These are phyloP conservation scores for Drosophila phalerata DNA, from an alignment of 2,888 invertebrate genomes.

Conservation along the genomic window DNA sequence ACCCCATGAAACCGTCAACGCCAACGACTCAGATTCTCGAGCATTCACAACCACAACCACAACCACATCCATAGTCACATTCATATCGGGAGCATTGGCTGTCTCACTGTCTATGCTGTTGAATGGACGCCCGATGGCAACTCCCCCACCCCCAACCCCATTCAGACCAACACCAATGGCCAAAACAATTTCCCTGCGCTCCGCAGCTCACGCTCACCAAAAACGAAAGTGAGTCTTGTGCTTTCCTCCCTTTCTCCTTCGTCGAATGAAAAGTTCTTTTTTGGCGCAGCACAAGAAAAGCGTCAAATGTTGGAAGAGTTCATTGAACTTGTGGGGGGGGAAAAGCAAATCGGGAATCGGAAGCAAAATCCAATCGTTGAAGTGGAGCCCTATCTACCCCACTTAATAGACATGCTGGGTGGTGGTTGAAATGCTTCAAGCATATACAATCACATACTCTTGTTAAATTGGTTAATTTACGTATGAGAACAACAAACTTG, in stretches of 20 bases:
- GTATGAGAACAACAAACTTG: constrained; percentile 24
- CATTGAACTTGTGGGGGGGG: constrained; percentile 58
- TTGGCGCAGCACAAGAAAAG: constrained; percentile 64
- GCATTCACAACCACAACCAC: constrained; percentile 14
- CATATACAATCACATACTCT: constrained; percentile 4
- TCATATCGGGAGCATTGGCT: constrained; percentile 40
- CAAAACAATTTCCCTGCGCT: constrained; percentile 39
- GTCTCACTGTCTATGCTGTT: constrained; percentile 55
- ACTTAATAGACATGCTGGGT: constrained; percentile 31
- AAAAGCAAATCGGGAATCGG: constrained; percentile 28
- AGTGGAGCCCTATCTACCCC: constrained; percentile 42
- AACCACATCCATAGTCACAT: background rate
- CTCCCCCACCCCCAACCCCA: background rate
- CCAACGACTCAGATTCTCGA: constrained; percentile 40
- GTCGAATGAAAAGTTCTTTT: constrained; percentile 32
- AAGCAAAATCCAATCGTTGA: constrained; percentile 39
- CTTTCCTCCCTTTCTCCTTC: constrained; percentile 3
- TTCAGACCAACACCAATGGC: background rate
- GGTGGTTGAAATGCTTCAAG: constrained; percentile 45
- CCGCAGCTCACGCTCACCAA: constrained; percentile 47
- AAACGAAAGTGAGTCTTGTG: constrained; percentile 69
- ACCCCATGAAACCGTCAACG: constrained; percentile 75
- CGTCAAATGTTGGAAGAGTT: constrained; percentile 48
- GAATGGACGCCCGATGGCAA: constrained; percentile 38
- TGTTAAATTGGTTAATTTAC: constrained; percentile 63